These are phyloP conservation scores for Rhyacophila evoluta DNA, from an alignment of 2,888 invertebrate species.

Conservation along the genomic window DNA sequence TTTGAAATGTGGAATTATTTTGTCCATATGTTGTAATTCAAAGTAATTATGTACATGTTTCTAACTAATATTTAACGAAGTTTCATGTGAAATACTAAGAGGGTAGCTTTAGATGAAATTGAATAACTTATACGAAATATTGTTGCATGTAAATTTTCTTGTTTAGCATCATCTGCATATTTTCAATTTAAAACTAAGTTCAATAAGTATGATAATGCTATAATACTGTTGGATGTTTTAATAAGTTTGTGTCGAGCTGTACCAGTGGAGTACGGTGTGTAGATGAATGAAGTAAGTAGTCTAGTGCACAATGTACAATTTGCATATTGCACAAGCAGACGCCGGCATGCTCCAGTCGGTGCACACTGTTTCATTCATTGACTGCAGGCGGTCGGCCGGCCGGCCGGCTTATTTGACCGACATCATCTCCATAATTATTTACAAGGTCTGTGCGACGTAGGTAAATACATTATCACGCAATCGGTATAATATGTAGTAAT, in stretches of 20 bases:
- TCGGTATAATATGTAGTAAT: not conserved
- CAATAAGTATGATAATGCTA: no score
- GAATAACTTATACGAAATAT: no score
- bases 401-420: slow-evolving; percentile 20
- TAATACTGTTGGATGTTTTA: no score
- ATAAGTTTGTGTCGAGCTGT: not conserved
- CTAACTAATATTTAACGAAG: no score
- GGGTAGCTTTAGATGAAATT: no score
- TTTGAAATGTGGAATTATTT: no score
- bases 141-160: no score
- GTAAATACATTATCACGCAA: not conserved
- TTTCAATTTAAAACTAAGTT: no score
- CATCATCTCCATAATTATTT: not conserved
- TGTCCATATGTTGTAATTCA: no score
- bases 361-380: slow-evolving; percentile 22
- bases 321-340: not conserved
- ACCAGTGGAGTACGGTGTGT: not conserved
- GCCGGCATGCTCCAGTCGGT: not conserved
- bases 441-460: not conserved
- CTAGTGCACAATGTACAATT: not conserved
- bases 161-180: no score
- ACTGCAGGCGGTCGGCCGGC: not conserved
- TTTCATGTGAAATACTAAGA: no score
- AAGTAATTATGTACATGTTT: no score
- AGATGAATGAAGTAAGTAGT: not conserved